Evolutionary conservation across 2,113 vertebrate genomes (phyloP), one percentile per base, ranked within the genome.

Genomic region (Chitala chitala): DNA sequence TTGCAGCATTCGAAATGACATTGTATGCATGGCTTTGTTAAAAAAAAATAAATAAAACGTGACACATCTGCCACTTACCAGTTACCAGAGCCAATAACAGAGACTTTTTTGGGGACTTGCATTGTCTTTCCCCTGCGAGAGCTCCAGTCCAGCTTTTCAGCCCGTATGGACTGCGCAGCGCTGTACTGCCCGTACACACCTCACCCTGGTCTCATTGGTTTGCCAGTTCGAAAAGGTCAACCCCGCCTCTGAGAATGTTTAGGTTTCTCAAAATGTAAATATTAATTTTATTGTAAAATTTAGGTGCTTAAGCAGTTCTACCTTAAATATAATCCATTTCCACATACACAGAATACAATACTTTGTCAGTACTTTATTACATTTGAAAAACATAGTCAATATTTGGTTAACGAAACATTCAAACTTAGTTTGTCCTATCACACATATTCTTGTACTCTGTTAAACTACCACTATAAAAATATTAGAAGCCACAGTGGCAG

Each of bases 71-170:
- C 7, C 44, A 40, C 92, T 92, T 88, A 92, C 96, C 96, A 99
- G 85, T 98, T 99, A 77, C 96, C 96, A 0, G 96, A 98, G 81
- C 96, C 96, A 75, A 98, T 87, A 83, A 99, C 82, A 89, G 95
- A 98, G 77, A 98, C 92, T 82, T 91, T 96, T 86, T 92, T 91
- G 7, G 87, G 79, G 78, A 85, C 72, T 81, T 86, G 84, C 89
- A 92, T 92, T 20, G n/a, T 61, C 42, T 36, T 5, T 63, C 31
- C 31, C 15, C 33, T 33, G 38, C 31, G 6, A 38, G 29, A 20
- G 33, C 58, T 36, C 36, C 36, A n/a, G 6, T 24, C 61, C 20
- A 64, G 36, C 9, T 7, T 31, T 10, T 20, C 36, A 40, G 2
- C 36, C 61, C 33, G n/a, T 3, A 33, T n/a, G 40, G 40, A 64